Conservation (phyloP, 2,797 vertebrate species). For the Limnodromus scolopaceus region DNA sequence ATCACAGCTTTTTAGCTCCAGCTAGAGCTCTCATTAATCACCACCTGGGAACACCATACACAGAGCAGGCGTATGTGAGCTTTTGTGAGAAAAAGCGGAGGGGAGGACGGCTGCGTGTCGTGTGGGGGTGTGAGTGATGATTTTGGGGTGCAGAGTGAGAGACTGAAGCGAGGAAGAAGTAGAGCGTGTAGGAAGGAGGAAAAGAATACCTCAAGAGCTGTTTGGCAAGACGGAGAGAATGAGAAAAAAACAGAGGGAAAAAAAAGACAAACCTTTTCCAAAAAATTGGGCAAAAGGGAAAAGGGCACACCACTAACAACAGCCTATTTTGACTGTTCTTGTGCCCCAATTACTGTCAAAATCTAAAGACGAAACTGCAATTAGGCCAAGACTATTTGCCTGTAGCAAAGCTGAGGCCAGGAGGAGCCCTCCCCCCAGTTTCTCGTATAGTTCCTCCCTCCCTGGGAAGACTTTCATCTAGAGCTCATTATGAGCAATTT, state of each 20-base stretch:
- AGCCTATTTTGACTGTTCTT: neutral
- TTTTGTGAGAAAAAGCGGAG: slow-evolving; percentile 13
- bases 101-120: neutral
- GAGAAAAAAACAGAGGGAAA: neutral
- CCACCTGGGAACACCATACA: slow-evolving; percentile 33
- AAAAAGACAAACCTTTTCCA: neutral
- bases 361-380: neutral
- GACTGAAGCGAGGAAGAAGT: slow-evolving; percentile 38
- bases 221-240: neutral
- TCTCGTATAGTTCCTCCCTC: neutral
- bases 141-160: slow-evolving; percentile 58
- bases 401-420: neutral
- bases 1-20: slow-evolving; percentile 26
- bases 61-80: neutral
- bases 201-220: neutral
- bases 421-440: neutral
- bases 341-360: neutral
- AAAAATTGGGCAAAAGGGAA: neutral
- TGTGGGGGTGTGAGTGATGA: slow-evolving; percentile 54
- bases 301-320: neutral
- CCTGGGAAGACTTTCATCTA: slow-evolving; percentile 31
- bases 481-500: slow-evolving; percentile 48
- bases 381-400: slow-evolving; percentile 1
- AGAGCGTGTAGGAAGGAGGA: neutral
- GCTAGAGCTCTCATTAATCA: slow-evolving; percentile 40